Evolutionary conservation across 2,888 invertebrate genomes (phyloP).

Genomic region (Chouioia cunea): DNA sequence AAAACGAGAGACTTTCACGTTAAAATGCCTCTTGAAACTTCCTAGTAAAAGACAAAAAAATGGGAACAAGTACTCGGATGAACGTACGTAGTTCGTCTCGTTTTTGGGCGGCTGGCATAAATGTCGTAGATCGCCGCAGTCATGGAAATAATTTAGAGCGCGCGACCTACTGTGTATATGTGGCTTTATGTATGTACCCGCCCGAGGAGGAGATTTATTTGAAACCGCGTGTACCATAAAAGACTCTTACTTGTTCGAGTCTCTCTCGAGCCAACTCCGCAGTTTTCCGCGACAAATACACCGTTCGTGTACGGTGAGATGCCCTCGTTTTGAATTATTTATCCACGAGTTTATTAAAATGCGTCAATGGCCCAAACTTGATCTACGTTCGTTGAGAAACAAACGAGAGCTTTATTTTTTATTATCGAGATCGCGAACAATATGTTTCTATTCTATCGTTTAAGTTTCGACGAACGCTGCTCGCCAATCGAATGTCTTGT

Average conservation of each 20-base stretch:
- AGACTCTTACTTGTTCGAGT: slow-evolving; percentile 8
- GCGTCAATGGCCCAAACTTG: no score
- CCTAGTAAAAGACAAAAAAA: no score
- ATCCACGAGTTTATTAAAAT: no score
- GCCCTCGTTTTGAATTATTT: background rate
- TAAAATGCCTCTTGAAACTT: no score
- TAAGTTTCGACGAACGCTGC: no score
- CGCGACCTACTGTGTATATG: background rate
- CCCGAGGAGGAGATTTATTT: slow-evolving; percentile 27
- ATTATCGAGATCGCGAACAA: no score
- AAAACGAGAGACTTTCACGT: no score
- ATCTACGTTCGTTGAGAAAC: no score
- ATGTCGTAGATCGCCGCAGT: slow-evolving; percentile 7
- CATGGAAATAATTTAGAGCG: slow-evolving; percentile 29
- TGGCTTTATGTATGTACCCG: background rate
- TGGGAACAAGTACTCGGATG: no score
- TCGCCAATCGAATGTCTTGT: no score
- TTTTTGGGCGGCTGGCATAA: slow-evolving; percentile 4
- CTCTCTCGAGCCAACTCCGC: background rate
- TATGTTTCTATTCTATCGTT: no score
- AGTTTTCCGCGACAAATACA: slow-evolving; percentile 5
- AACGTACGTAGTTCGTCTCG: background rate
- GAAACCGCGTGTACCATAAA: slow-evolving; percentile 1
- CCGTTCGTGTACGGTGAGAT: background rate
- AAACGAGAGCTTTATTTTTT: no score